These are phyloP conservation scores for Hiodon tergisus DNA, from an alignment of 2,113 vertebrate species.

Conservation along the genomic window DNA sequence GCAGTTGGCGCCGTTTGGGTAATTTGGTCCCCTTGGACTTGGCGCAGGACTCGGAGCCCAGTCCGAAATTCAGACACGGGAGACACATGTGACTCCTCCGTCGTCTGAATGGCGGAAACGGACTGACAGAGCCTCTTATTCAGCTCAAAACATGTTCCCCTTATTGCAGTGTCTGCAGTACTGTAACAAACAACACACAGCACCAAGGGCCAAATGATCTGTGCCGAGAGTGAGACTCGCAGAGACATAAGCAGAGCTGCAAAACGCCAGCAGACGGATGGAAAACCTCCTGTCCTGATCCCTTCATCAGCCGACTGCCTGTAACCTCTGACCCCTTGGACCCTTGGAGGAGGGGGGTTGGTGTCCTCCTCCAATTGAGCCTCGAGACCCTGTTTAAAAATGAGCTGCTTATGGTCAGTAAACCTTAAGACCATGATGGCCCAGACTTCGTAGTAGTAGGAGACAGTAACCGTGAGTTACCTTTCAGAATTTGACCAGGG, in stretches of 20 bases:
- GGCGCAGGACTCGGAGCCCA: constrained; percentile 3
- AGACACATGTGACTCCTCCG: neutral
- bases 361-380: too few relatives aligned
- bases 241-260: neutral
- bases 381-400: too few relatives aligned
- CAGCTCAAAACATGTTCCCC: constrained; percentile 9
- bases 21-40: constrained; percentile 14
- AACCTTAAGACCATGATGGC: too few relatives aligned
- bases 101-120: neutral
- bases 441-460: too few relatives aligned
- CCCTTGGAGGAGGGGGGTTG: neutral
- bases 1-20: constrained; percentile 13
- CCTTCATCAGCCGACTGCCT: neutral
- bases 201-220: constrained; percentile 14
- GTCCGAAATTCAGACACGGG: constrained; percentile 11
- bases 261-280: neutral
- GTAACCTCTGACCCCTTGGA: neutral
- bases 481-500: too few relatives aligned
- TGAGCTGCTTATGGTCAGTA: too few relatives aligned
- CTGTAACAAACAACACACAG: constrained; percentile 19
- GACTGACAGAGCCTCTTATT: constrained; percentile 12
- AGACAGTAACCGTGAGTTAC: too few relatives aligned
- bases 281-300: neutral
- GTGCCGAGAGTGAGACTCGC: neutral
- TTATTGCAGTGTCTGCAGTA: constrained; percentile 11